Percentiles rank a stretch among this genome's conserved stretches.
phyloP scores from a whole-genome alignment of 2,888 invertebrate genomes.

The Drosophila neonasuta region DNA sequence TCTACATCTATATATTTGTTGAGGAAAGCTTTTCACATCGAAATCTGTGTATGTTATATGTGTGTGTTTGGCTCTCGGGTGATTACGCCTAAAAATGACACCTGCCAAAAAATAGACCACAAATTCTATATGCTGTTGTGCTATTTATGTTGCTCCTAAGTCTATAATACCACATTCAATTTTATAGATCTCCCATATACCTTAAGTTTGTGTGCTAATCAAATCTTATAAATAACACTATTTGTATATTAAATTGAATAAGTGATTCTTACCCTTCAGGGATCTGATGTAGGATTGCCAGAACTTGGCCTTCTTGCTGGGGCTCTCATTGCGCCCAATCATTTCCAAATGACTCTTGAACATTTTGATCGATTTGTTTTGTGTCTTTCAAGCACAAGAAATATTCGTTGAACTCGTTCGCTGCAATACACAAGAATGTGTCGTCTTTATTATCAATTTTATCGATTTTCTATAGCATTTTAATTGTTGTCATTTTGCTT shows the following conservation, averaged over 20 bases:
- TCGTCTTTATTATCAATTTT: constrained; percentile 30
- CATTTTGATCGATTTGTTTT: constrained; percentile 88
- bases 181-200: constrained; percentile 10
- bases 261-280: constrained; percentile 88
- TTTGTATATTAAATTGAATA: neutral
- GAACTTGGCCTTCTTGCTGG: constrained; percentile 96
- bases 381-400: constrained; percentile 74
- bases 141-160: constrained; percentile 53
- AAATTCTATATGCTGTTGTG: constrained; percentile 44
- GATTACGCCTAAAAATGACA: constrained; percentile 65
- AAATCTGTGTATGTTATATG: constrained; percentile 6
- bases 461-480: constrained; percentile 2
- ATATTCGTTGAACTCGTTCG: constrained; percentile 87
- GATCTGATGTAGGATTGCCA: constrained; percentile 97
- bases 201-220: constrained; percentile 3
- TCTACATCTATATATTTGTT: constrained; percentile 24
- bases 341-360: constrained; percentile 96
- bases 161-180: constrained; percentile 21
- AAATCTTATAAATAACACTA: constrained; percentile 1
- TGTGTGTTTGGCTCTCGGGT: constrained; percentile 26
- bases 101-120: constrained; percentile 67
- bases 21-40: constrained; percentile 52
- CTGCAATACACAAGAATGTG: constrained; percentile 82
- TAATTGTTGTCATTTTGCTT: constrained; percentile 11
- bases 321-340: constrained; percentile 95